phyloP scores from a whole-genome alignment of 1,140 invertebrate species.

The Cydia fagiglandana region DNA sequence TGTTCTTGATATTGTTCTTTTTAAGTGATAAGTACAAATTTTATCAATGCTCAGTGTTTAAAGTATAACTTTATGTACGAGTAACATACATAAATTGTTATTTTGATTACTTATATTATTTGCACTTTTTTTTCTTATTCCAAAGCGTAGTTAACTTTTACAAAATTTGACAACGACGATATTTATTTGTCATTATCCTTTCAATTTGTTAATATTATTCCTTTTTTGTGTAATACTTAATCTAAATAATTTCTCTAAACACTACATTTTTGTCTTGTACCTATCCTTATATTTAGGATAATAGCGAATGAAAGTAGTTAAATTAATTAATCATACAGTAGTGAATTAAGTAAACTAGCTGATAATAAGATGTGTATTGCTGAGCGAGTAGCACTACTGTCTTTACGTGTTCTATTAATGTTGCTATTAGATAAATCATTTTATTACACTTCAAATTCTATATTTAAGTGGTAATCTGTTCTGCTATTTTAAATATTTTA shows the following conservation, averaged over 20 bases:
- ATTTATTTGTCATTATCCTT: neutral
- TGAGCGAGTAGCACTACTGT: slow-evolving; percentile 56
- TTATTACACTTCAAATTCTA: slow-evolving; percentile 23
- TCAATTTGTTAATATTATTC: neutral
- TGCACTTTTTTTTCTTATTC: neutral
- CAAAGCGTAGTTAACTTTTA: neutral
- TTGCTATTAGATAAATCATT: slow-evolving; percentile 37
- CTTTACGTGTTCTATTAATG: slow-evolving; percentile 39
- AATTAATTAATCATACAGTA: slow-evolving; percentile 40
- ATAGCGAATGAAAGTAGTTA: slow-evolving; percentile 40
- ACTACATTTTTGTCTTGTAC: slow-evolving; percentile 3
- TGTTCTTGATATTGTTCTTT: slow-evolving; percentile 11
- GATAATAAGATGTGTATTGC: slow-evolving; percentile 40
- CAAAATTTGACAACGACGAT: neutral
- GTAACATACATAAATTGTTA: neutral
- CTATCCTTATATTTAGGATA: slow-evolving; percentile 16
- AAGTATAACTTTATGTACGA: neutral
- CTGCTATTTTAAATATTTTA: slow-evolving; percentile 31
- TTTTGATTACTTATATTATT: neutral
- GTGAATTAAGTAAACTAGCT: slow-evolving; percentile 41
- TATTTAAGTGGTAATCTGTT: slow-evolving; percentile 14
- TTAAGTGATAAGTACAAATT: slow-evolving; percentile 27
- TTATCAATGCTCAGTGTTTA: slow-evolving; percentile 26
- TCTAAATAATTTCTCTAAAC: neutral
- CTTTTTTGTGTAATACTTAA: neutral